Percentiles rank a stretch among this genome's conserved stretches.
Conservation (phyloP, 2,113 vertebrate genomes). For the Lasiurus borealis region DNA sequence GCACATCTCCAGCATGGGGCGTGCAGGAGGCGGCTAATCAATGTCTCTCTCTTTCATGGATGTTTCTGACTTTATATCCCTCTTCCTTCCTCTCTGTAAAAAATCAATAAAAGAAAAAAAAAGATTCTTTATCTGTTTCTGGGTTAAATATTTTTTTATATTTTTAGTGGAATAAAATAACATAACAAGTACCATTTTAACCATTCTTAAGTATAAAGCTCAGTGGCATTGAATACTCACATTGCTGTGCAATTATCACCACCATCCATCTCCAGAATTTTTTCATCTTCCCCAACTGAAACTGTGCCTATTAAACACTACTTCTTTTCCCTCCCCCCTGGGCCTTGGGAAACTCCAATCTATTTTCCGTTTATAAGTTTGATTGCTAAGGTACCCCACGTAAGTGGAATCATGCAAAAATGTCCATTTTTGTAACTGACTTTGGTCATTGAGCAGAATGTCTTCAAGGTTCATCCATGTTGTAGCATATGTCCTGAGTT, state of each 20-base stretch:
- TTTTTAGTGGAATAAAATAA: constrained; percentile 6
- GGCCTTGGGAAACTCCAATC: background rate
- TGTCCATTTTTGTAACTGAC: background rate
- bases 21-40: no score
- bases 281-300: background rate
- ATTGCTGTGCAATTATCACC: background rate
- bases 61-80: no score
- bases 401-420: background rate
- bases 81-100: no score
- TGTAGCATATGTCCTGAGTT: background rate
- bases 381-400: background rate
- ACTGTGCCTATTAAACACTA: background rate
- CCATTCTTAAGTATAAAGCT: background rate
- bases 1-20: no score
- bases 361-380: background rate
- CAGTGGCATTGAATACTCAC: background rate
- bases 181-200: background rate
- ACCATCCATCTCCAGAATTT: background rate
- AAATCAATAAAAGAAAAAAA: no score
- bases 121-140: background rate
- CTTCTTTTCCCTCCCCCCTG: no score
- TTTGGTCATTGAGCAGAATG: background rate
- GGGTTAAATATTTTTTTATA: background rate
- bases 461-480: background rate
- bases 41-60: no score